Percentiles rank a stretch among this genome's conserved stretches.
Evolutionary conservation across 30 jellyfish, hydroid and myxozoan species (phyloP).

Genomic region (Hydra vulgaris): DNA sequence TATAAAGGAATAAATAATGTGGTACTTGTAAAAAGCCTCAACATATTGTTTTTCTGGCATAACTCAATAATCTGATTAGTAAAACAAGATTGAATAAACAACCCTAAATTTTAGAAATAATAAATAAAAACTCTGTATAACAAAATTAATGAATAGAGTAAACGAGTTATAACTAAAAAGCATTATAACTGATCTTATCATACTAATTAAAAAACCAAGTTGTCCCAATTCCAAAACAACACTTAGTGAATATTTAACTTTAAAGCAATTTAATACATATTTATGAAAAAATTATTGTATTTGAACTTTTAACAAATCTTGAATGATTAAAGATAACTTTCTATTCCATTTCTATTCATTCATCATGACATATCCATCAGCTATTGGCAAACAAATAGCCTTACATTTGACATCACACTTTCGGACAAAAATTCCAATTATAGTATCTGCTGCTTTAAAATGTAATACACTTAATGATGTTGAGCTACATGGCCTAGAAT

Average conservation of each 20-base stretch:
- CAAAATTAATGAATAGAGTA: too few relatives aligned
- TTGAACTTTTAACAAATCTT: background rate
- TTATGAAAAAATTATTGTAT: background rate
- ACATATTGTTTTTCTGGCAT: too few relatives aligned
- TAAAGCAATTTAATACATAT: background rate
- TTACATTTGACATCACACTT: background rate
- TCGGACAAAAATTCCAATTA: background rate
- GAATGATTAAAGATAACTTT: background rate
- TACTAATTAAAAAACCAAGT: too few relatives aligned
- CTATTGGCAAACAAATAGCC: background rate
- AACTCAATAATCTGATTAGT: too few relatives aligned
- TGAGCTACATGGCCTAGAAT: background rate
- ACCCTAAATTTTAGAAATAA: too few relatives aligned
- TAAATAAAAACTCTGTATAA: too few relatives aligned
- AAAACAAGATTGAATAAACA: too few relatives aligned
- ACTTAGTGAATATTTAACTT: background rate
- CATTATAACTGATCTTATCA: too few relatives aligned
- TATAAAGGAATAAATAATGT: too few relatives aligned
- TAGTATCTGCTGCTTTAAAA: background rate
- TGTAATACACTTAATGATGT: background rate
- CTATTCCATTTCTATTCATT: background rate
- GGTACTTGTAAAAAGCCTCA: too few relatives aligned
- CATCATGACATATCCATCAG: background rate
- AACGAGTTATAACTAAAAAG: too few relatives aligned
- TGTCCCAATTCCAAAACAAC: background rate